Percentiles rank a stretch among this genome's conserved stretches.
These are phyloP conservation scores for Acronicta leporina DNA, from an alignment of 2,888 invertebrate genomes.

Conservation along the genomic window DNA sequence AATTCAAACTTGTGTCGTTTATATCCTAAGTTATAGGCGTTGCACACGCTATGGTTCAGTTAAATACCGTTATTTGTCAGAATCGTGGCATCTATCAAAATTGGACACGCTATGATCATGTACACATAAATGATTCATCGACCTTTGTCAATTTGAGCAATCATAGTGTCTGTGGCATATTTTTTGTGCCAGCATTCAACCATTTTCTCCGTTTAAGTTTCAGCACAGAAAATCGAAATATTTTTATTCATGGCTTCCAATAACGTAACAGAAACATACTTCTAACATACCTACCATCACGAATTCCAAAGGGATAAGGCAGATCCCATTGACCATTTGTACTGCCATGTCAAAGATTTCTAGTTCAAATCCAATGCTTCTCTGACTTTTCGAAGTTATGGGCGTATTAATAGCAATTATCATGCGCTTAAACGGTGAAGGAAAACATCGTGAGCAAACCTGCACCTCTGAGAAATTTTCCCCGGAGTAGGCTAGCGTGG, in stretches of 20 bases:
- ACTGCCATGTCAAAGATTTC: too few relatives aligned
- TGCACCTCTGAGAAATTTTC: too few relatives aligned
- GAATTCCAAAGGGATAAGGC: too few relatives aligned
- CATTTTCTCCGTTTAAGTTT: constrained; percentile 26
- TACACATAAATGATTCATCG: constrained; percentile 51
- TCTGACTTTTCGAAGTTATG: too few relatives aligned
- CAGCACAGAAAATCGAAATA: constrained; percentile 14
- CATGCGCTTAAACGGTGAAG: too few relatives aligned
- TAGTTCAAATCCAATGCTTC: too few relatives aligned
- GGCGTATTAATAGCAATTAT: too few relatives aligned
- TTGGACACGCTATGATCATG: constrained; percentile 52
- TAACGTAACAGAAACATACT: too few relatives aligned
- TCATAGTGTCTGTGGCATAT: constrained; percentile 37
- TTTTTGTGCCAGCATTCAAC: constrained; percentile 33
- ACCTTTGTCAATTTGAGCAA: constrained; percentile 45
- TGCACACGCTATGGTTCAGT: constrained; percentile 46
- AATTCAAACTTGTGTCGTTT: constrained; percentile 59
- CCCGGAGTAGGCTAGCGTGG: too few relatives aligned
- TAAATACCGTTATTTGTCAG: constrained; percentile 52
- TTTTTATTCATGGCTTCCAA: constrained; percentile 6
- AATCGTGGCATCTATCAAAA: constrained; percentile 49
- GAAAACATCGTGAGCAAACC: too few relatives aligned
- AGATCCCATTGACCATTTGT: too few relatives aligned
- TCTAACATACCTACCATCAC: too few relatives aligned
- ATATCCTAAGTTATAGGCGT: constrained; percentile 49